A percentile compares a stretch with the other conserved stretches of the same genome.
These are phyloP conservation scores for Pituophis catenifer DNA, from an alignment of 2,113 vertebrate species.

Conservation along the genomic window DNA sequence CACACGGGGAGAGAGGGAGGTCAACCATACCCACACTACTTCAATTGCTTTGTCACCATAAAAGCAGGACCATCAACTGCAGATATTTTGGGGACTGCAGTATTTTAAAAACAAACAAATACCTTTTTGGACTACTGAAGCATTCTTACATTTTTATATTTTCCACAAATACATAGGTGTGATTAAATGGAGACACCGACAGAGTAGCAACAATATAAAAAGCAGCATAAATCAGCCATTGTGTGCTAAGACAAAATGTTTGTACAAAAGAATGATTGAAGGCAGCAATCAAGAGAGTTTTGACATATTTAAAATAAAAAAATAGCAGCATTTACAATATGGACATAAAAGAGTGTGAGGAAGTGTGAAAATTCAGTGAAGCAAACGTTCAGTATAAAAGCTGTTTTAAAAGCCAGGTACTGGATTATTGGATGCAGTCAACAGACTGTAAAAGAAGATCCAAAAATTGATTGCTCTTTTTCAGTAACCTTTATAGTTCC, in stretches of 20 bases:
- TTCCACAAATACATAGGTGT: not conserved
- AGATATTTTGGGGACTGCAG: slow-evolving; percentile 2
- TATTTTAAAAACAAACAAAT: not conserved
- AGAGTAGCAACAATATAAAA: not conserved
- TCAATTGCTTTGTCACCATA: not conserved
- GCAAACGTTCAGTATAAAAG: slow-evolving; percentile 40
- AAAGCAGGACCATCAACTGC: not conserved
- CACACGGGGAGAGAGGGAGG: not conserved
- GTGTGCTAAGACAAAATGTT: slow-evolving; percentile 5
- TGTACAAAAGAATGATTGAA: slow-evolving; percentile 34
- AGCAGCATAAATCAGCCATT: slow-evolving; percentile 26
- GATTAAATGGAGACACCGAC: slow-evolving; percentile 16
- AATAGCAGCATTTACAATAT: slow-evolving; percentile 40
- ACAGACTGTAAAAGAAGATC: slow-evolving; percentile 30
- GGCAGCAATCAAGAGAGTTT: slow-evolving; percentile 32
- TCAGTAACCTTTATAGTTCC: slow-evolving; percentile 5
- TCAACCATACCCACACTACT: not conserved
- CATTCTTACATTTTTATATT: not conserved
- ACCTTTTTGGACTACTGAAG: not conserved
- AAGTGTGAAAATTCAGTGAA: slow-evolving; percentile 32
- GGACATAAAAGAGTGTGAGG: slow-evolving; percentile 39
- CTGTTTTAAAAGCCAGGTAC: slow-evolving; percentile 43
- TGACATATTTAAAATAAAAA: slow-evolving; percentile 46
- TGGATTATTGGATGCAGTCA: slow-evolving; percentile 42
- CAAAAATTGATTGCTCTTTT: slow-evolving; percentile 24